Percentiles rank a stretch among this genome's conserved stretches.
Conservation (phyloP, 1,140 invertebrate species). For the Drosophila bipectinata region DNA sequence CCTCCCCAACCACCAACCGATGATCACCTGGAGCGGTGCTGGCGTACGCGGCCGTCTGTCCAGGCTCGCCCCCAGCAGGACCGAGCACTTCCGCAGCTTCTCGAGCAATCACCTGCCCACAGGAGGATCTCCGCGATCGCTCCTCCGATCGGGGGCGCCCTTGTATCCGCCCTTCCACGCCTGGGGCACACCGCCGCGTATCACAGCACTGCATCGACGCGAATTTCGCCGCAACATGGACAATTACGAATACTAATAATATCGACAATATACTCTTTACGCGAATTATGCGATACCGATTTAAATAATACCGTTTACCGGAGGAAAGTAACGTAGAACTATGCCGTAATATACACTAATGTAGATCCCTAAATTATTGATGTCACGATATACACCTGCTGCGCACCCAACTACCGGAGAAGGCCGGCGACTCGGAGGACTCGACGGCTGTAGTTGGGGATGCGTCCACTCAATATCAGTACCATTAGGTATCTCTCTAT, state of each 20-base stretch:
- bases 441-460: slow-evolving; percentile 33
- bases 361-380: slow-evolving; percentile 33
- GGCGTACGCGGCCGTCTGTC: slow-evolving; percentile 75
- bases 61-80: slow-evolving; percentile 46
- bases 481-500: slow-evolving; percentile 41
- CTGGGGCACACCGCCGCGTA: slow-evolving; percentile 83
- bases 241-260: slow-evolving; percentile 70
- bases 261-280: slow-evolving; percentile 42
- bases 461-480: slow-evolving; percentile 24
- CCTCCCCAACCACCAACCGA: slow-evolving; percentile 56
- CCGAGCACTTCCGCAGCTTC: slow-evolving; percentile 22
- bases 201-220: slow-evolving; percentile 81
- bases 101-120: slow-evolving; percentile 65
- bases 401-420: slow-evolving; percentile 1
- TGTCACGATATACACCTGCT: slow-evolving; percentile 39
- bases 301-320: slow-evolving; percentile 33
- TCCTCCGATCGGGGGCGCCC: slow-evolving; percentile 23
- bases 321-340: slow-evolving; percentile 38
- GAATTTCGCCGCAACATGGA: slow-evolving; percentile 78
- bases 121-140: slow-evolving; percentile 13
- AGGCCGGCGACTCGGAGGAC: not conserved
- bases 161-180: slow-evolving; percentile 63
- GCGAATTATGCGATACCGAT: slow-evolving; percentile 34
- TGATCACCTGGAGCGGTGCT: slow-evolving; percentile 78
- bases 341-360: slow-evolving; percentile 22